Base-by-base conservation (phyloP, 2,888 invertebrate genomes). In the Allolobophora icterica region DNA sequence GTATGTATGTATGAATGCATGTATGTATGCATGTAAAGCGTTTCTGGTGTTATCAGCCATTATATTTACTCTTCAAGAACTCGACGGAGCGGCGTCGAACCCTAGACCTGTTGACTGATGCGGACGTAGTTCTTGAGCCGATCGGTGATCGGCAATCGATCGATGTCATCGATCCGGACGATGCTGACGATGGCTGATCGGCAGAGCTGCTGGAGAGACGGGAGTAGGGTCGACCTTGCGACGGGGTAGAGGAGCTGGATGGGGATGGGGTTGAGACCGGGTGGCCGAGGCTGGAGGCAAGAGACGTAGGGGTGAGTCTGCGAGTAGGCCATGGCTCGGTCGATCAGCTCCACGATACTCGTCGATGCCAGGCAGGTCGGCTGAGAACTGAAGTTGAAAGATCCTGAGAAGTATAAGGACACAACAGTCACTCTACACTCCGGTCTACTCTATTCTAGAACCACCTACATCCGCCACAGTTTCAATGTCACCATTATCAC, bases 251-350 rank as follows among this genome's bases (percentile, higher is more conserved):
- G 87, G 13, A 87, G 87, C 87, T 87, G 87, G 87, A 87, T 87
- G 34, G 87, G 87, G 35, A 87, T 87, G 87, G 87, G 87, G 87
- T 87, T 87, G 34, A 87, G 87, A 34, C 87, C 87, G 35, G 87
- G 87, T 8, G 87, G 87, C 35, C 87, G 87, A 6, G 87, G 87
- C 38, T 87, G 87, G 38, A 87, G 87, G 87, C 87, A 87, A 1
- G 87, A 87, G 87, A 87, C 87, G 87, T 87, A 87, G 87, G 87
- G 87, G 87, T 87, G 87, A 35, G 87, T 87, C 87, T 15, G 87
- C 1, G 87, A 87, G 87, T 87, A 87, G 87, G 24, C 38, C 87
- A 87, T 87, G 11, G 87, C 87, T 8, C 87, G 87, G 21, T 87
- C 87, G 87, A 87, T 87, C 87, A 87, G 87, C 38, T 87, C 87